A percentile compares a stretch with the other conserved stretches of the same genome.
Evolutionary conservation across 2,797 vertebrate genomes (phyloP).

Genomic region (Schizothorax lantsangensis): DNA sequence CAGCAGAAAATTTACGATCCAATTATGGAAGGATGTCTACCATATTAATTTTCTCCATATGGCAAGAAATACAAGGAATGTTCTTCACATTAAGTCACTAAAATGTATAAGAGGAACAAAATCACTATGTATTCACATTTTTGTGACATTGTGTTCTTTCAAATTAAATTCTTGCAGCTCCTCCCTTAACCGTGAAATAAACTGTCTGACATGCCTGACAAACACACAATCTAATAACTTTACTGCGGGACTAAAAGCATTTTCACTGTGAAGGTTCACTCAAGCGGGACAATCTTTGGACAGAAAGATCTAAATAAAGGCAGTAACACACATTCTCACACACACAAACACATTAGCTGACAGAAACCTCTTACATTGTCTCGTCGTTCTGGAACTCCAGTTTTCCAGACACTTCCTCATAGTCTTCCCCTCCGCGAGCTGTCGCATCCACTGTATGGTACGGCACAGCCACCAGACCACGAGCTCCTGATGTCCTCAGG

Average conservation of each 20-base stretch:
- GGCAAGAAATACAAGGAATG: neutral
- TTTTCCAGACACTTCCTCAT: constrained; percentile 79
- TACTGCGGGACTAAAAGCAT: neutral
- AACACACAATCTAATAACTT: constrained; percentile 17
- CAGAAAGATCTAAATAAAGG: neutral
- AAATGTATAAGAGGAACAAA: neutral
- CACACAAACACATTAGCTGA: constrained; percentile 18
- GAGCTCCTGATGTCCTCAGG: constrained; percentile 79
- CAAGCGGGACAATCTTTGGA: neutral
- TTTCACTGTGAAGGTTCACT: neutral
- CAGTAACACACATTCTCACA: neutral
- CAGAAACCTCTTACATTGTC: constrained; percentile 79
- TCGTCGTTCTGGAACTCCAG: constrained; percentile 88
- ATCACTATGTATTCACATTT: neutral
- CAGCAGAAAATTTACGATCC: neutral
- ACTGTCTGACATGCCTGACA: constrained; percentile 38
- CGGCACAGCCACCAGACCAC: constrained; percentile 79
- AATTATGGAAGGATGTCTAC: neutral
- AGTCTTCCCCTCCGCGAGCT: constrained; percentile 83
- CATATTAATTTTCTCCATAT: neutral
- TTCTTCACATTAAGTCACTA: neutral
- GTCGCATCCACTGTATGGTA: constrained; percentile 80
- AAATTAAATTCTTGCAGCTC: constrained; percentile 8
- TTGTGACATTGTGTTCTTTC: neutral
- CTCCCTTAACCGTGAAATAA: constrained; percentile 21